phyloP scores from a whole-genome alignment of 2,113 vertebrate genomes.

The Phylloscopus trochilus region DNA sequence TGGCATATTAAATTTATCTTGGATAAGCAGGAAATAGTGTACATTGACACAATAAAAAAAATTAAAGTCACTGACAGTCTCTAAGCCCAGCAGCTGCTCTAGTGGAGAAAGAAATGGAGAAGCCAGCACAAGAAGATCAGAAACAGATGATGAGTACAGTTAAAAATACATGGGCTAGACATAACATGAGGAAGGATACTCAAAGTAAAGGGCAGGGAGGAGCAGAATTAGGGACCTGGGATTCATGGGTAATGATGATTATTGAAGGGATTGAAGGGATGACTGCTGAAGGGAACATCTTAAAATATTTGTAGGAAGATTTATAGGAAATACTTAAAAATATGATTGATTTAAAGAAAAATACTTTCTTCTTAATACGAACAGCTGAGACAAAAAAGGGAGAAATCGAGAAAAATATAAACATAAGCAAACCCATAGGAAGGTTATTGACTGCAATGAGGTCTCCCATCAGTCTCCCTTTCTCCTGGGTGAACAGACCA shows the following conservation, averaged over 20 bases:
- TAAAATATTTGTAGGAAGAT: not conserved
- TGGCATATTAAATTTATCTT: not conserved
- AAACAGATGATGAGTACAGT: not conserved
- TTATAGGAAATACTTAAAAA: not conserved
- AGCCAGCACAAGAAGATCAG: not conserved
- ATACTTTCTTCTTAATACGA: not conserved
- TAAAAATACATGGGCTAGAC: not conserved
- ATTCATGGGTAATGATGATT: not conserved
- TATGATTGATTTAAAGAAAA: not conserved
- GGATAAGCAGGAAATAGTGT: not conserved
- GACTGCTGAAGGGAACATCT: not conserved
- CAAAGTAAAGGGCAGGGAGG: not conserved
- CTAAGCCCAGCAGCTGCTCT: not conserved
- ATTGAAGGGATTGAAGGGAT: too few relatives aligned
- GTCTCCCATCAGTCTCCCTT: not conserved
- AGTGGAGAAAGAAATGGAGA: not conserved
- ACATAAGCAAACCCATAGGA: not conserved
- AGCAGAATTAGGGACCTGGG: not conserved
- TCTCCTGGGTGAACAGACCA: not conserved
- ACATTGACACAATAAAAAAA: not conserved
- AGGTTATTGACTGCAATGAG: not conserved
- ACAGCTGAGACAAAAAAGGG: not conserved
- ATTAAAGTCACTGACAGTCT: not conserved
- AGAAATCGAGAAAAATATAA: not conserved
- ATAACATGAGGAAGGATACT: not conserved